Base-by-base conservation (phyloP, 2,797 vertebrate species). In the Pangasius larnaudii region DNA sequence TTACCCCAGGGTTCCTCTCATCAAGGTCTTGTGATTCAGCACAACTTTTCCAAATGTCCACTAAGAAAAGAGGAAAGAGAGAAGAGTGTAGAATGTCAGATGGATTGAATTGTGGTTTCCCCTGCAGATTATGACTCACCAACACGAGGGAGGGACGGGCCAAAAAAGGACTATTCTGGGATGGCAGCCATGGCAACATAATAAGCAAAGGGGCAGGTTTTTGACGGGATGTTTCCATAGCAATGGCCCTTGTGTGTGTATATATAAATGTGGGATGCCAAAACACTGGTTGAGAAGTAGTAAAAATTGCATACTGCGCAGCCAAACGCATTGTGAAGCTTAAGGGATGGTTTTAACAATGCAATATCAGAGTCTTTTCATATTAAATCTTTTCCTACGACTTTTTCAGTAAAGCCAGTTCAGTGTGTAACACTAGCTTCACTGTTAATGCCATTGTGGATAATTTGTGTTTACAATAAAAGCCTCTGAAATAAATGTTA, bases 111-210 rank as follows among this genome's bases (percentile, higher is more conserved):
- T 96, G 96, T 94, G 95, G 96, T 96, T 96, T 95, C 95, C 95
- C 95, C 93, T 94, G 95, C 92, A 75, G 93, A 94, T 92, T 94
- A 93, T 96, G 96, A 96, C 94, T 96, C 95, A 96, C 91, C 56
- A 94, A 95, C 95, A 96, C 92, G 93, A 95, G 95, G 95, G 94
- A 94, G 94, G 94, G 92, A 94, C 89, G n/a, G 88, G 91, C 88
- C 88, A 89, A 93, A 92, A 30, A 92, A 88, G 86, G 90, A 96
- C 93, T 96, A 97, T 96, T 96, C 96, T 96, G 96, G 96, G 95
- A 96, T 96, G 95, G 95, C 93, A 94, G 92, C 95, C 92, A 95
- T 96, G 85, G 95, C 89, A 96, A 96, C 96, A 96, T 95, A 96
- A 97, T 96, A 97, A 96, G 96, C 95, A 95, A 94, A 91, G 93